Evolutionary conservation across 2,113 vertebrate genomes (phyloP).

Genomic region (Odocoileus virginianus): DNA sequence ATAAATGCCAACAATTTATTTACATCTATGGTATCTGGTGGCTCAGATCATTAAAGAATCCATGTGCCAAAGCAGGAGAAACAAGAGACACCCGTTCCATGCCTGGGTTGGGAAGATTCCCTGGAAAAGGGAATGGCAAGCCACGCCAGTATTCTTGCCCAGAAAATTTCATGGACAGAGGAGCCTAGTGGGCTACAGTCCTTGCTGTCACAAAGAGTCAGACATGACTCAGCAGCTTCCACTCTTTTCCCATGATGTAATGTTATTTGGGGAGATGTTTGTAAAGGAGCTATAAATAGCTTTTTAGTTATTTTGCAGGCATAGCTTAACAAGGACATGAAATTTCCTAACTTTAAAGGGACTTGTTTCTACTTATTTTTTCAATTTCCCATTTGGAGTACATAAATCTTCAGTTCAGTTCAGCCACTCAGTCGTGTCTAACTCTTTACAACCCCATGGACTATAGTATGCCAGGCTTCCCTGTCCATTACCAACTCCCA

Average conservation of each 20-base stretch:
- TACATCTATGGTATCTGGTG: constrained; percentile 35
- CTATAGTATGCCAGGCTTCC: neutral
- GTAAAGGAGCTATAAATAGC: constrained; percentile 66
- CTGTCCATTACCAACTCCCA: neutral
- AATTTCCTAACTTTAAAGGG: constrained; percentile 25
- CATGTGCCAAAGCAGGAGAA: neutral
- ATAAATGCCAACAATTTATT: constrained; percentile 74
- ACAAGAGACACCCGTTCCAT: neutral
- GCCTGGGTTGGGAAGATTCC: neutral
- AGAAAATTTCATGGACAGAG: neutral
- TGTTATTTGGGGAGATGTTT: constrained; percentile 62
- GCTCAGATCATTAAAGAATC: neutral
- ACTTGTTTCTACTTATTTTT: neutral
- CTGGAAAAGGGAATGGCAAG: neutral
- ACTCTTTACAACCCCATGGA: neutral
- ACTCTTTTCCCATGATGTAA: neutral
- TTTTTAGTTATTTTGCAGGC: constrained; percentile 38
- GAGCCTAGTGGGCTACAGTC: neutral
- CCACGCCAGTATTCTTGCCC: neutral
- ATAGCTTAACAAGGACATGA: constrained; percentile 42
- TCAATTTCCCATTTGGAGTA: neutral
- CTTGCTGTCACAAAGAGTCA: neutral
- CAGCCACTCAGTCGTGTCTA: neutral
- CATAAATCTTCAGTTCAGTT: neutral
- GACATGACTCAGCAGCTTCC: neutral